Evolutionary conservation across 2,888 invertebrate genomes (phyloP), one percentile per base, ranked within the genome.

Genomic region (Athripsodes cinereus): DNA sequence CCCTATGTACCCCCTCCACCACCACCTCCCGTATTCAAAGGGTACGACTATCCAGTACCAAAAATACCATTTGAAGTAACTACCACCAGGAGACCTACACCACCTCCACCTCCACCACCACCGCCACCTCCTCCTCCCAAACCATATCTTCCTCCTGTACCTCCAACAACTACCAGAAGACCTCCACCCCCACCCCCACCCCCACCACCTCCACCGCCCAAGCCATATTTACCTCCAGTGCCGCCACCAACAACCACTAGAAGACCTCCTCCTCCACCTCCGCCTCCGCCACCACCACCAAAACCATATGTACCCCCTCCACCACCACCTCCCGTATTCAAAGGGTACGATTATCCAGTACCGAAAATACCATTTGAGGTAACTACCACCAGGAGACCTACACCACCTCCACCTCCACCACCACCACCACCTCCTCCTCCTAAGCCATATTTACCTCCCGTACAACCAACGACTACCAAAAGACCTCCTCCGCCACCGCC

Each of bases 371-470:
- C 44, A 2, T 52, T 56, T 11, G 16, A 34, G 1, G 16, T 22
- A 1, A 40, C 52, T 22, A 40, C 52, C 2, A 49, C 49, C 6
- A 47, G 48, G 3, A 22, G n/a, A 20, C 53, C 53, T 19, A 22
- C 49, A 19, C 53, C 57, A 1, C 53, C 57, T 11, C 53, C 57
- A 2, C 26, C 57, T 31, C 52, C 57, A 11, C 52, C 57, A n/a
- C 31, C 48, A 31, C 35, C 44, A 5, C 57, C 57, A 0, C 52
- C 57, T 2, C 5, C 49, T 2, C 47, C 55, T 13, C 31, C 55
- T 22, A 35, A 20, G 20, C 34, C 19, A 21, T 34, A 21, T n/a
- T 44, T 44, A 2, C 40, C 56, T 10, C 56, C 56, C 1, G 22
- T 44, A 46, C 57, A 48, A 3, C 35, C 34, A 2, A 34, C 49